Evolutionary conservation across 2,797 vertebrate genomes (phyloP), one percentile per base, ranked within the genome.

Genomic region (Phrynocephalus vlangalii): DNA sequence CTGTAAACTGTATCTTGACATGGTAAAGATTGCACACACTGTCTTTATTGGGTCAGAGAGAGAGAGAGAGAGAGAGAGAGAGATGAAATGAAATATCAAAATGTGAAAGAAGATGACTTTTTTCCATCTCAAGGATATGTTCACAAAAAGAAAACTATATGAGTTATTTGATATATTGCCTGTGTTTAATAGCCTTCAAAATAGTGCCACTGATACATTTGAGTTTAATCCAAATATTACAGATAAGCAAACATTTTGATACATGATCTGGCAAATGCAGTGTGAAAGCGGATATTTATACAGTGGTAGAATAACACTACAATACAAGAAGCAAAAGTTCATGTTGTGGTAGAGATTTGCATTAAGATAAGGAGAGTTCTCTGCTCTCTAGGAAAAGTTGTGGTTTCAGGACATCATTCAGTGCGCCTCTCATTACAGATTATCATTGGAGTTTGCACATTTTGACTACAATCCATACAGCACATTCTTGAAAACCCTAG

Each of bases 241-340:
- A 92, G 78, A 88, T 77, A 82, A 83, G 86, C 78, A 80, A 78
- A 50, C 81, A 71, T 75, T 91, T 89, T 89, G 87, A 89, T 82
- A 90, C 84, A 91, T 76, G n/a, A 60, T 78, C 90, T 90, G 86
- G 90, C 88, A 94, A 91, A 82, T 13, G 7, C 24, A 77, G 75
- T 70, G 82, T 78, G 86, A 91, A 93, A 91, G 89, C 84, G 90
- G 94, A 90, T 92, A 91, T 94, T 95, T 94, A 89, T 92, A 87
- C 26, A 70, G 52, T 50, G 38, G 13, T 56, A 72, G 56, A 86
- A 89, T 89, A 91, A 67, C 78, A 83, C 72, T 1, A 90, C 87
- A 88, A 92, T 91, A 92, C 92, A 91, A 91, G 16, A 63, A 66
- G 70, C 63, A 83, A 38, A 44, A 30, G 82, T 87, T 77, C 91